These are phyloP conservation scores for Podiceps cristatus DNA, from an alignment of 2,113 vertebrate species.

Conservation along the genomic window DNA sequence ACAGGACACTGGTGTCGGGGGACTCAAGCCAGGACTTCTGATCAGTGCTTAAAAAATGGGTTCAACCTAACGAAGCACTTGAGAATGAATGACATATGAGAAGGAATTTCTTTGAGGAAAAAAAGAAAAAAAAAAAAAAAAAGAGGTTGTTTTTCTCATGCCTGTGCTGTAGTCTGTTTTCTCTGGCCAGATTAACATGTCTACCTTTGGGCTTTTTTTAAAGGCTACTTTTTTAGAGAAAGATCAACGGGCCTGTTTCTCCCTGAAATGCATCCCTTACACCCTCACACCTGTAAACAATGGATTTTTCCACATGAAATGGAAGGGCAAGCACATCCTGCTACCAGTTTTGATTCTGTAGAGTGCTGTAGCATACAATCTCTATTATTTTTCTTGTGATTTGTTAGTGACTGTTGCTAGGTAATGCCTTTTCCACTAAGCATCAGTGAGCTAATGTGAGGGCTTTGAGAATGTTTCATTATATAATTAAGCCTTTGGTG, in stretches of 20 bases:
- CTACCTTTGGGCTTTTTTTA: neutral
- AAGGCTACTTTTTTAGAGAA: neutral
- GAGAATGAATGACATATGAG: neutral
- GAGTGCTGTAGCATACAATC: slow-evolving; percentile 26
- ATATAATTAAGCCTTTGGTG: slow-evolving; percentile 64
- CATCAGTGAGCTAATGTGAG: slow-evolving; percentile 58
- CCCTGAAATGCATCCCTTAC: neutral
- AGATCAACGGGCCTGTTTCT: neutral
- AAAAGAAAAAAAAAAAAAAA: neutral
- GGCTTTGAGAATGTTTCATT: slow-evolving; percentile 51
- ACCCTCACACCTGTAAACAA: slow-evolving; percentile 37
- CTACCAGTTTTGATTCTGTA: slow-evolving; percentile 49
- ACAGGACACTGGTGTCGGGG: neutral
- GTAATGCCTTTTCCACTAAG: slow-evolving; percentile 64
- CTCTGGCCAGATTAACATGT: neutral
- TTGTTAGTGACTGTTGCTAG: slow-evolving; percentile 75
- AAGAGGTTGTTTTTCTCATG: neutral
- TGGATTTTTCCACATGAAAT: slow-evolving; percentile 41
- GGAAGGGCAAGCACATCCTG: slow-evolving; percentile 51
- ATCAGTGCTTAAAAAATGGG: neutral
- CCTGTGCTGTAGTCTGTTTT: neutral
- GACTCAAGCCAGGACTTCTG: neutral
- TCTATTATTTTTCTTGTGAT: slow-evolving; percentile 53
- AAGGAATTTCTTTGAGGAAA: neutral
- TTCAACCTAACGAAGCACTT: neutral